Evolutionary conservation across 2,888 invertebrate species (phyloP), one percentile per base, ranked within the genome.

Genomic region (Magallana nippona): DNA sequence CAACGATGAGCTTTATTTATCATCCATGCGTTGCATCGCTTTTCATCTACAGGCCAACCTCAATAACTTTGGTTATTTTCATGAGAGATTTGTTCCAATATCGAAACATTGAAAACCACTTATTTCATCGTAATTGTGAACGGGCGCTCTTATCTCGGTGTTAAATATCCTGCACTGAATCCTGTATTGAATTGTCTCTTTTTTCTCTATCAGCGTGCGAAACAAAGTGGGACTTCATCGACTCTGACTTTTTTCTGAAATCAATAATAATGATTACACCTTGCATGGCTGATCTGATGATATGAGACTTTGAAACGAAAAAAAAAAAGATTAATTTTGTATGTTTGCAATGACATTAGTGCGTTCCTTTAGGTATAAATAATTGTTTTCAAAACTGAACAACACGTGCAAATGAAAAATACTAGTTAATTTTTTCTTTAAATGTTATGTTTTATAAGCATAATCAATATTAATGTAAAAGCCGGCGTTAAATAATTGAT

Each of bases 21-120:
- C 60, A 10, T 60, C 71, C 32, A 32, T n/a, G 10, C 32, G 71
- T 22, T 22, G 32, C 19, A 27, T 32, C 32, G 22, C 71, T 15
- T 71, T 71, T 71, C 11, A 71, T 27, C 71, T 13, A 71, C 32
- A 71, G 63, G 27, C 22, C 19, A 32, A 71, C 71, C 13, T 22
- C 32, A 71, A 71, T 71, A 27, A 27, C 27, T 71, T 71, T n/a
- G 10, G 27, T 22, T 63, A 63, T 63, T 63, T 63, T 15, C 15
- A 27, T 15, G 71, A 15, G 71, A 71, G 60, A 60, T 19, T 71
- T 27, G 27, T 15, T 11, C 32, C 71, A 71, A 32, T 15, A 15
- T 71, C 2, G 10, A 22, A 71, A 71, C 71, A 71, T 11, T 71
- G 71, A 71, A 71, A 71, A 71, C 71, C 71, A 71, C 71, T 71